phyloP scores from a whole-genome alignment of 1,140 invertebrate genomes.

The Lycorma delicatula region DNA sequence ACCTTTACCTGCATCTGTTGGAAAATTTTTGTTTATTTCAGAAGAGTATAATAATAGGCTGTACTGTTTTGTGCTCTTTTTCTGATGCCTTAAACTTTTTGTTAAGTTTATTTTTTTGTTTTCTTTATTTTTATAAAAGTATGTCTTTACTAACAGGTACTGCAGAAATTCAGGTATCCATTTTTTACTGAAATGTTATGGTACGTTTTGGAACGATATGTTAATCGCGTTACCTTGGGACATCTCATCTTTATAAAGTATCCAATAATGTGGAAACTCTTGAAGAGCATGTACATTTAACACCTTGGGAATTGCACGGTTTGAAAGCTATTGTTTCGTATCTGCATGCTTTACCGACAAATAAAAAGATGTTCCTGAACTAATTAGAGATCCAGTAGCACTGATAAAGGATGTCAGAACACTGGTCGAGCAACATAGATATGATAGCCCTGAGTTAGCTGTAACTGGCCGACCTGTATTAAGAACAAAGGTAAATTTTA shows the following conservation, averaged over 20 bases:
- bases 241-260: constrained; percentile 61
- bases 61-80: too few species aligned
- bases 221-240: constrained; percentile 77
- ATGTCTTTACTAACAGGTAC: too few species aligned
- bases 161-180: constrained; percentile 93
- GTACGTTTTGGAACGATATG: constrained; percentile 93
- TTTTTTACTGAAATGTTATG: constrained; percentile 97
- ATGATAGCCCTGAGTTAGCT: constrained; percentile 73
- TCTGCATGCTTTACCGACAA: constrained; percentile 75
- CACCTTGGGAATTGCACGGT: constrained; percentile 72
- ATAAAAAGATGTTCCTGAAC: constrained; percentile 85
- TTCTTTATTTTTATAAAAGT: too few species aligned
- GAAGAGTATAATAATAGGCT: too few species aligned
- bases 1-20: too few species aligned
- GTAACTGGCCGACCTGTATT: constrained; percentile 53
- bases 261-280: constrained; percentile 37
- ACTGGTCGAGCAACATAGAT: constrained; percentile 76
- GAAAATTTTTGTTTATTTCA: too few species aligned
- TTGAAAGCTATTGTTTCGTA: constrained; percentile 88
- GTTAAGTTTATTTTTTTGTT: too few species aligned
- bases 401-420: constrained; percentile 82
- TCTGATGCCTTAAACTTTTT: too few species aligned
- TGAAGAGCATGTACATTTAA: constrained; percentile 60
- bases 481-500: constrained; percentile 7
- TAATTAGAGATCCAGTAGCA: constrained; percentile 80